A percentile compares a stretch with the other conserved stretches of the same genome.
phyloP scores from a whole-genome alignment of 2,113 vertebrate genomes.

The Pogona vitticeps region DNA sequence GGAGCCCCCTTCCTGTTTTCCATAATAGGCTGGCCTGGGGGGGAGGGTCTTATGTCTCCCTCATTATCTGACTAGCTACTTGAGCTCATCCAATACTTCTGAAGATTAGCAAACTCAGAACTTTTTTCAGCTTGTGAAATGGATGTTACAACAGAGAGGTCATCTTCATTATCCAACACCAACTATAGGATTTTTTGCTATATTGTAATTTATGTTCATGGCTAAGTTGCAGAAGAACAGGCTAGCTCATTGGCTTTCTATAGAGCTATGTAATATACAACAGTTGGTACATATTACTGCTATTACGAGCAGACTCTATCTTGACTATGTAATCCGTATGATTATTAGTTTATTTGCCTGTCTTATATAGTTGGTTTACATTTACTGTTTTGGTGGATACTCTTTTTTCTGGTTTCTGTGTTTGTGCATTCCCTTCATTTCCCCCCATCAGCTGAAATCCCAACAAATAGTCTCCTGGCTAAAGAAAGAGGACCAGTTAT shows the following conservation, averaged over 20 bases:
- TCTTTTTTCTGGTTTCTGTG: neutral
- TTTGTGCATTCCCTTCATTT: neutral
- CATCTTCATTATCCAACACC: neutral
- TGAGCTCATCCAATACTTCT: neutral
- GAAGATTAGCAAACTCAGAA: neutral
- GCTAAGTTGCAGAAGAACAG: neutral
- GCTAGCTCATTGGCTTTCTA: neutral
- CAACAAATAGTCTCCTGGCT: neutral
- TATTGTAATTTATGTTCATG: neutral
- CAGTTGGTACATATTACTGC: neutral
- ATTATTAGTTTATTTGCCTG: neutral
- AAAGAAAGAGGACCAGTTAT: neutral
- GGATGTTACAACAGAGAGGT: neutral
- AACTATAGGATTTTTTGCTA: neutral
- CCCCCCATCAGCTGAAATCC: neutral
- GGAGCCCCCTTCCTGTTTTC: no score
- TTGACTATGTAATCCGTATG: neutral
- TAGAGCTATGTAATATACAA: neutral
- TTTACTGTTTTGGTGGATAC: neutral
- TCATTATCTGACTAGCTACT: neutral
- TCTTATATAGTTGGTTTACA: neutral
- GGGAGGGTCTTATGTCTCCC: no score
- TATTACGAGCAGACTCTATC: neutral
- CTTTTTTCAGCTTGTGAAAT: neutral
- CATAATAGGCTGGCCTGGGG: no score